These are phyloP conservation scores for Tachysurus fulvidraco DNA, from an alignment of 2,113 vertebrate genomes.

Conservation along the genomic window DNA sequence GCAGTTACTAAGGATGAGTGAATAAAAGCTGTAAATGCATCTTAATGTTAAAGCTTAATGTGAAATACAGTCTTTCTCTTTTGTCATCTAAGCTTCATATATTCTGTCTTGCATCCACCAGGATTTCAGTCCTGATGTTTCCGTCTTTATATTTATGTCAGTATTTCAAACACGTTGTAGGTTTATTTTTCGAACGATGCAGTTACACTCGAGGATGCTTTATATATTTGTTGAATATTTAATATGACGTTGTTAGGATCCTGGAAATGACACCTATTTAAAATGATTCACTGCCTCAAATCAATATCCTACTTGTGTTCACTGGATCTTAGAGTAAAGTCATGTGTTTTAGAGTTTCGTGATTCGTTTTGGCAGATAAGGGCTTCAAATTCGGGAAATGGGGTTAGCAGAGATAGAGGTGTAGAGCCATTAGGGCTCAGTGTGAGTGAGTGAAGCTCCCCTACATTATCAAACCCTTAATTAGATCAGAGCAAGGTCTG, in stretches of 20 bases:
- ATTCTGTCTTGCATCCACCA: background rate
- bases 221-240: background rate
- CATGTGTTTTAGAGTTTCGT: background rate
- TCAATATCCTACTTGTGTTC: too few species aligned
- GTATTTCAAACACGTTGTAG: background rate
- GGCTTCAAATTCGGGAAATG: slow-evolving; percentile 25
- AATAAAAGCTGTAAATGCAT: background rate
- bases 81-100: background rate
- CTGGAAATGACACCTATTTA: background rate
- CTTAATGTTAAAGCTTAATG: background rate
- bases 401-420: slow-evolving; percentile 41
- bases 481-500: slow-evolving; percentile 41
- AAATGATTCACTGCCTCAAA: background rate
- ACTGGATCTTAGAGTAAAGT: background rate
- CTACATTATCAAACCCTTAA: slow-evolving; percentile 52
- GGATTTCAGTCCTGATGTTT: too few species aligned
- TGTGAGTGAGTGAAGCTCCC: slow-evolving; percentile 55
- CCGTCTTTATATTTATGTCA: too few species aligned
- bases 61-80: background rate
- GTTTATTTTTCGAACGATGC: background rate
- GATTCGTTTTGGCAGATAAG: slow-evolving; percentile 33
- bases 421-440: slow-evolving; percentile 50
- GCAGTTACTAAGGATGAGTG: background rate
- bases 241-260: background rate
- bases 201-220: background rate